Evolutionary conservation across 2,113 vertebrate species (phyloP).

Genomic region (Carassius auratus): DNA sequence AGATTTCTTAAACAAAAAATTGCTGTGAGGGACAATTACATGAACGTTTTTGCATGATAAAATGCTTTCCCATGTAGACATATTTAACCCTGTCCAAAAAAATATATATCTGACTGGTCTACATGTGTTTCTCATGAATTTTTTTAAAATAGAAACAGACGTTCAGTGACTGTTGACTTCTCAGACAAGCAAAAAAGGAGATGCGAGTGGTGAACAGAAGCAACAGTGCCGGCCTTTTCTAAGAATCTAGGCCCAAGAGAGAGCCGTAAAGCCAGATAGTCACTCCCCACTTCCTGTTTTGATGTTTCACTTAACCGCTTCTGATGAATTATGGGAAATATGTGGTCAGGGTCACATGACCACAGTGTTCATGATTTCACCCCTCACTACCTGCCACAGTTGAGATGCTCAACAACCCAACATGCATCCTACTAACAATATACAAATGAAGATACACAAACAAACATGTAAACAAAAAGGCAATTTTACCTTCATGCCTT

Average conservation of each 20-base stretch:
- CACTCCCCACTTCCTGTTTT: conserved; percentile 84
- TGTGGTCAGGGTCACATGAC: conserved; percentile 76
- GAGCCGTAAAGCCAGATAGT: conserved; percentile 70
- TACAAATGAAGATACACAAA: conserved; percentile 49
- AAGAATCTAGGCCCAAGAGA: conserved; percentile 73
- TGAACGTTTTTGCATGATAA: not conserved
- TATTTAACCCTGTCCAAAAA: not conserved
- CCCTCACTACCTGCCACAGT: conserved; percentile 68
- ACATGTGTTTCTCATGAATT: not conserved
- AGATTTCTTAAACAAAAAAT: not conserved
- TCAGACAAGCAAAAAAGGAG: conserved; percentile 34
- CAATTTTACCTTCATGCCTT: conserved; percentile 92
- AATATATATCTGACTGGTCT: not conserved
- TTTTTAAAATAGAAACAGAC: conserved; percentile 12
- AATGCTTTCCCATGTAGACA: not conserved
- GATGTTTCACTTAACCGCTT: conserved; percentile 74
- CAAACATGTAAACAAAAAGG: conserved; percentile 31
- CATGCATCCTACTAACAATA: conserved; percentile 52
- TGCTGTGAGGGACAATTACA: not conserved
- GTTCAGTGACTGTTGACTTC: conserved; percentile 43
- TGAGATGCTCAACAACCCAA: conserved; percentile 70
- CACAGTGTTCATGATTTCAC: conserved; percentile 66
- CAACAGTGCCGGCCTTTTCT: conserved; percentile 73
- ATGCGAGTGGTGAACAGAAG: conserved; percentile 58
- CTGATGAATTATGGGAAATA: conserved; percentile 79